Percentiles rank a stretch among this genome's conserved stretches.
These are phyloP conservation scores for Lampris megalopsis DNA, from an alignment of 2,113 vertebrate species.

Conservation along the genomic window DNA sequence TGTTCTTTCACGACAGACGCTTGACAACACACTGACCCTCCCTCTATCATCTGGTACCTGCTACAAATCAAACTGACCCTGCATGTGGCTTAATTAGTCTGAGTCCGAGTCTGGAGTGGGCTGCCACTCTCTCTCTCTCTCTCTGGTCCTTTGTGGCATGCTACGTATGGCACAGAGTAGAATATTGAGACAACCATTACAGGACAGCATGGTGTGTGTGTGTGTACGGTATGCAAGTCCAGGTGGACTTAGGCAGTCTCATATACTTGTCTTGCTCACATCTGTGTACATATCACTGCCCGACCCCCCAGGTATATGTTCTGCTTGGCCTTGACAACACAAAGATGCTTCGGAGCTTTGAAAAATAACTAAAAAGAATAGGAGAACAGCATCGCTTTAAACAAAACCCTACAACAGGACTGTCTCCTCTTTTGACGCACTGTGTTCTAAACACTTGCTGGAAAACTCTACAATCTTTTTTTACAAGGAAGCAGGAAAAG, in stretches of 20 bases:
- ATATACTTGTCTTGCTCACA: slow-evolving; percentile 10
- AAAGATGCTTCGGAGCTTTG: background rate
- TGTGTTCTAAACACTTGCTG: background rate
- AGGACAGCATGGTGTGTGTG: slow-evolving; percentile 16
- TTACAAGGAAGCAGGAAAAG: slow-evolving; percentile 12
- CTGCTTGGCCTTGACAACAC: background rate
- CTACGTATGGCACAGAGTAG: slow-evolving; percentile 29
- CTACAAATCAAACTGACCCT: slow-evolving; percentile 68
- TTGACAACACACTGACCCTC: slow-evolving; percentile 74
- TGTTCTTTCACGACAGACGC: slow-evolving; percentile 60
- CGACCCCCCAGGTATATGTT: background rate
- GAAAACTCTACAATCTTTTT: background rate
- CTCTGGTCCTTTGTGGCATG: slow-evolving; percentile 47
- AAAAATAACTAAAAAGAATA: slow-evolving; percentile 13
- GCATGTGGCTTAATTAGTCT: slow-evolving; percentile 76
- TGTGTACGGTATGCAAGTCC: slow-evolving; percentile 22
- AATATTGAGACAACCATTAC: slow-evolving; percentile 45
- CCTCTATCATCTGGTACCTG: slow-evolving; percentile 59
- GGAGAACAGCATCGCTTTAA: background rate
- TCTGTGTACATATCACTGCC: background rate
- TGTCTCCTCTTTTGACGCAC: background rate
- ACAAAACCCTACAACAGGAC: background rate
- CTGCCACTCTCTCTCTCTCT: slow-evolving; percentile 34
- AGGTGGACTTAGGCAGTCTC: background rate
- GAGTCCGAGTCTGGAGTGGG: slow-evolving; percentile 67